Base-by-base conservation (phyloP, 2,888 invertebrate genomes). In the Thalpophila matura region DNA sequence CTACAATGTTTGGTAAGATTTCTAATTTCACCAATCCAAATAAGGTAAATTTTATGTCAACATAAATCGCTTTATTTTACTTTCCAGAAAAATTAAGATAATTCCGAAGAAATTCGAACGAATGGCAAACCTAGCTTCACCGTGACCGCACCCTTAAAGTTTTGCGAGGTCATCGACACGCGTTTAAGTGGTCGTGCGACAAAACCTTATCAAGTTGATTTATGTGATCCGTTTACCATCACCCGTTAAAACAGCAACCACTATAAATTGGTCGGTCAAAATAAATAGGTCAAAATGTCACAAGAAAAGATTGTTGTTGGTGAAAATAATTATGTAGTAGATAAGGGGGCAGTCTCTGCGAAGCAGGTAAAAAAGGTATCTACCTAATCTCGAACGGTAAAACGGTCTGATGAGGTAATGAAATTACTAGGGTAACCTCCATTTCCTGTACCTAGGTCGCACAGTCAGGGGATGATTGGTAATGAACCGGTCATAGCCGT, bases 121-220 rank as follows among this genome's bases (percentile, higher is more conserved):
- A 9, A 26, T 20, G 37, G 47, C 24, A n/a, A 31, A n/a, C 33
- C 10, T 37, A 57, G 6, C 16, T 1, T 22, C 24, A 37, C 0
- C 45, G 14, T 71, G 42, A 16, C 53, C 67, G 47, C 51, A 2
- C 49, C 77, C 54, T 77, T 56, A 71, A 58, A 26, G 22, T 65
- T 60, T 50, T 2, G 58, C 35, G 56, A 37, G 65, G 73, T 78
- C 64, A 69, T 45, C 40, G 74, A 76, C 79, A 57, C 12, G 24
- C 24, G 46, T 38, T 31, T 53, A 61, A 66, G 60, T 61, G 62
- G 47, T 45, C 33, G 38, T 33, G 55, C 57, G 50, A n/a, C 37
- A 61, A 64, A 77, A 67, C 54, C 59, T 74, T 78, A 77, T 77
- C 79, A 68, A 27, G 24, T 62, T 59, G 38, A 78, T 70, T 31